Percentiles rank a stretch among this genome's conserved stretches.
These are phyloP conservation scores for Leuciscus waleckii DNA, from an alignment of 2,797 vertebrate genomes.

Conservation along the genomic window DNA sequence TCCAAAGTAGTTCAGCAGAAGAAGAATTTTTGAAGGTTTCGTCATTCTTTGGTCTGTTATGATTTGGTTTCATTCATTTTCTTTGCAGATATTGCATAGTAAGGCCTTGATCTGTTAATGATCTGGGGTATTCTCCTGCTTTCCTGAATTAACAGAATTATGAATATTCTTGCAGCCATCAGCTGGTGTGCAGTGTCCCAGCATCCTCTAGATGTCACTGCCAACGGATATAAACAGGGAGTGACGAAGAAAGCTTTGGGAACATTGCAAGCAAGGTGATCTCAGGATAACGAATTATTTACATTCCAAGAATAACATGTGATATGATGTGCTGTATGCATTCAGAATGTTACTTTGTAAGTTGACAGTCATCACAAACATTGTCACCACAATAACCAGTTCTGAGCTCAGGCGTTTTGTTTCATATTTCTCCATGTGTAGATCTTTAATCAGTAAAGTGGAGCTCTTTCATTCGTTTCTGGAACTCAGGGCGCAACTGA, in stretches of 20 bases:
- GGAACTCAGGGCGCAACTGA: slow-evolving; percentile 80
- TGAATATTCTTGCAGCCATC: slow-evolving; percentile 79
- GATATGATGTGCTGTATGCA: too few relatives aligned
- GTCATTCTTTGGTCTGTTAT: too few relatives aligned
- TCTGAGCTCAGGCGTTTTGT: not conserved
- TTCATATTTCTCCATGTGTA: slow-evolving; percentile 62
- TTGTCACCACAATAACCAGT: not conserved
- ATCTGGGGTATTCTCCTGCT: not conserved
- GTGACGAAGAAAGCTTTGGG: slow-evolving; percentile 85
- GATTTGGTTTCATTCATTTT: too few relatives aligned
- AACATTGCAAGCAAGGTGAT: slow-evolving; percentile 84
- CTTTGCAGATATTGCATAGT: not conserved
- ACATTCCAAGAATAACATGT: not conserved
- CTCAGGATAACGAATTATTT: not conserved
- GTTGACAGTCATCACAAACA: not conserved
- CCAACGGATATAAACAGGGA: slow-evolving; percentile 92
- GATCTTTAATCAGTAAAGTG: slow-evolving; percentile 90
- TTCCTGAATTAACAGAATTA: not conserved
- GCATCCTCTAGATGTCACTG: slow-evolving; percentile 90
- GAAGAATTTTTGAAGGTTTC: not conserved
- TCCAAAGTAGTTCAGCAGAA: not conserved
- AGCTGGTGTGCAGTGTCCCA: slow-evolving; percentile 90
- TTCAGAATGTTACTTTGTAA: not conserved
- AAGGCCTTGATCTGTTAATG: not conserved
- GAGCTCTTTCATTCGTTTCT: slow-evolving; percentile 89